phyloP scores from a whole-genome alignment of 2,113 vertebrate species.

The Abramis brama region DNA sequence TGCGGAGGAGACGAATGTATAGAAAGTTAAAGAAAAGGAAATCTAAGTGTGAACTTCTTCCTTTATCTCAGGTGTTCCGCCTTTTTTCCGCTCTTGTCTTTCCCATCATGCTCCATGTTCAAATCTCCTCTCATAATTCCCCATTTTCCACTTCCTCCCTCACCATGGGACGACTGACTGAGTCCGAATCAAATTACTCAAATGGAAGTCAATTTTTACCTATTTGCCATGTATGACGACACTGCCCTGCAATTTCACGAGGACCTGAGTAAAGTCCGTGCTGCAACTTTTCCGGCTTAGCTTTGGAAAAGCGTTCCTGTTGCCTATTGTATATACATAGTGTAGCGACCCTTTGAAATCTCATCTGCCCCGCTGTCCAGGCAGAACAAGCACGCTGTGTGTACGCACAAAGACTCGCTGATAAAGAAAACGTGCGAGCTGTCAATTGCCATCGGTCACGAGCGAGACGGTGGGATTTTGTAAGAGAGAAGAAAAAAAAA shows the following conservation, averaged over 20 bases:
- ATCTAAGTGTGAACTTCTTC: constrained; percentile 48
- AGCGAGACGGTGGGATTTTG: constrained; percentile 8
- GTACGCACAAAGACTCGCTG: constrained; percentile 56
- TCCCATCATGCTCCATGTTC: constrained; percentile 57
- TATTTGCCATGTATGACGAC: constrained; percentile 67
- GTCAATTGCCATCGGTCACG: constrained; percentile 60
- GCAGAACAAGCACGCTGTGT: constrained; percentile 60
- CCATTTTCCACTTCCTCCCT: constrained; percentile 53
- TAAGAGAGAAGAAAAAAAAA: not conserved
- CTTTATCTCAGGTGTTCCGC: constrained; percentile 58
- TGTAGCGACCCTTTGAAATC: constrained; percentile 67
- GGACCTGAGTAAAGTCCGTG: constrained; percentile 20
- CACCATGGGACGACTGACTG: constrained; percentile 59
- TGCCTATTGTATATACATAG: constrained; percentile 65
- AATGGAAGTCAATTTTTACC: constrained; percentile 54
- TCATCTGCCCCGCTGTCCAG: constrained; percentile 63
- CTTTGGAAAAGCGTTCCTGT: constrained; percentile 62
- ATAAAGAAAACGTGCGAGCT: constrained; percentile 70
- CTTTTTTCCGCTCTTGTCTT: constrained; percentile 33
- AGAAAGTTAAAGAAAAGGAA: constrained; percentile 55
- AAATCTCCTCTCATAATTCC: constrained; percentile 68
- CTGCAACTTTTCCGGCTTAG: constrained; percentile 62
- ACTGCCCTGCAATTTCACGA: constrained; percentile 63
- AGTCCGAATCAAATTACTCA: constrained; percentile 58
- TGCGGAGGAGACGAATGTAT: constrained; percentile 39